phyloP scores from a whole-genome alignment of 1,140 invertebrate species.

The Tetragonula clypearis region DNA sequence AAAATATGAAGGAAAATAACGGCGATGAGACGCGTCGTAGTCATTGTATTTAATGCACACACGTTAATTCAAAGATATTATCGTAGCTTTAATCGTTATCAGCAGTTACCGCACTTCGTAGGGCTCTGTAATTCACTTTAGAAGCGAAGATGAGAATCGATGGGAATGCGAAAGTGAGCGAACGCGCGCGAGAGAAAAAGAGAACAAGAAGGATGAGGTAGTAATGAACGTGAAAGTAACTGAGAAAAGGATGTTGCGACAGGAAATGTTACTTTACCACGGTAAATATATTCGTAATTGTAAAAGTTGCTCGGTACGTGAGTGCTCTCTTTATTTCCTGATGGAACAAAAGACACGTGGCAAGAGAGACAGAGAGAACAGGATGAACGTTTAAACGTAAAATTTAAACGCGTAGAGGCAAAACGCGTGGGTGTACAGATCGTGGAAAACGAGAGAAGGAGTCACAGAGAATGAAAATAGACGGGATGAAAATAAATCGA shows the following conservation, averaged over 20 bases:
- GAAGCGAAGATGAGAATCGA: slow-evolving; percentile 53
- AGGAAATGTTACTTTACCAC: slow-evolving; percentile 30
- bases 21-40: slow-evolving; percentile 55
- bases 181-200: not conserved
- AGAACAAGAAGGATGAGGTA: slow-evolving; percentile 11
- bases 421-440: slow-evolving; percentile 23
- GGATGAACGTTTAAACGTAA: not conserved
- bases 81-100: slow-evolving; percentile 81
- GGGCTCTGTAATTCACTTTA: slow-evolving; percentile 78
- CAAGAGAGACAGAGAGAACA: not conserved
- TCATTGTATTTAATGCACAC: slow-evolving; percentile 76
- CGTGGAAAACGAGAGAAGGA: slow-evolving; percentile 12
- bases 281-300: slow-evolving; percentile 55
- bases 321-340: not conserved
- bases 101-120: slow-evolving; percentile 79
- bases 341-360: not conserved
- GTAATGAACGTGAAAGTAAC: slow-evolving; percentile 13
- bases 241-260: not conserved
- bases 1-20: not conserved
- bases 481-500: slow-evolving; percentile 67
- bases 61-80: slow-evolving; percentile 79
- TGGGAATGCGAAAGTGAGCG: slow-evolving; percentile 15
- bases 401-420: slow-evolving; percentile 26
- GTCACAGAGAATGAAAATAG: slow-evolving; percentile 61
- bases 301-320: slow-evolving; percentile 48